Base-by-base conservation (phyloP, 2,888 invertebrate species). In the Drosophila meridionalis region DNA sequence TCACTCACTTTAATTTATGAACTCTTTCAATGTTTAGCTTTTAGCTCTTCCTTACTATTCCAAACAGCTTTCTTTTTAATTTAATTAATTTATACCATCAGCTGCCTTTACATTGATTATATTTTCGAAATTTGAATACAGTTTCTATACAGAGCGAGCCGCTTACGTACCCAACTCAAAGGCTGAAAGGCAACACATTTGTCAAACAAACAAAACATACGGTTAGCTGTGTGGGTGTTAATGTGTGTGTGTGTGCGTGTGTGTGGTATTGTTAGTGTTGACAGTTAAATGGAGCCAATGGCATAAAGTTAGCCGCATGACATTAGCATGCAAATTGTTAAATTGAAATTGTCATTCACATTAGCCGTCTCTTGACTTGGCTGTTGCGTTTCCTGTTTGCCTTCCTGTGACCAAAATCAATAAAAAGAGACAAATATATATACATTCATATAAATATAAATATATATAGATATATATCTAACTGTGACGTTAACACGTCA, bases 331-430 rank as follows among this genome's bases (percentile, higher is more conserved):
- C 75, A 89, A 87, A 87, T 88, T 88, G 82, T 66, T 80, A 89
- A 87, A 89, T 89, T 86, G 87, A 87, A 88, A 87, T 82, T 87
- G 87, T 87, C 89, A 89, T 80, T 77, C 80, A 75, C 72, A 89
- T 80, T 79, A 67, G 62, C 73, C 76, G 66, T 58, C 85, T 77
- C 77, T 89, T 79, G 81, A 85, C 76, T 84, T 74, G 20, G 69
- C 52, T 63, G 30, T 38, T 57, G 55, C 48, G 45, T 55, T 38
- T 58, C 53, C 52, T 61, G 63, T 34, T 12, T 43, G 42, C 11
- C 40, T 56, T 12, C 26, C 30, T 70, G 30, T 42, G 47, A 5
- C 67, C 62, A 68, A 80, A 79, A 80, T 79, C 79, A 38, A 57
- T 32, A 57, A 20, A 42, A 65, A 74, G 8, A 8, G 14, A 55